Base-by-base conservation (phyloP, 2,797 vertebrate genomes). In the Peromyscus nudipes region DNA sequence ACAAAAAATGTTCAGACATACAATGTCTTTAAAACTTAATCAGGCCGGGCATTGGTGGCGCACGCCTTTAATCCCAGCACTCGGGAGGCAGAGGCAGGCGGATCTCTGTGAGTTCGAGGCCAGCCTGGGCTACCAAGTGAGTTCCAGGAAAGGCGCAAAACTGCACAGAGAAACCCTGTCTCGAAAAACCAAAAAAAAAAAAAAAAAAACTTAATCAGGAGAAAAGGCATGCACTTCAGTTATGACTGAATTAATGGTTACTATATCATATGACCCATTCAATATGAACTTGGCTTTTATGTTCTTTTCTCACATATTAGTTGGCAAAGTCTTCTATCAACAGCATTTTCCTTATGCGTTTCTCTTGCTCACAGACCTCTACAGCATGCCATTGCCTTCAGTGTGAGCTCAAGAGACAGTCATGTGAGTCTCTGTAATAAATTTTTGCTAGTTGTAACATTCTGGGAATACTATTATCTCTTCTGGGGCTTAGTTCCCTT, bases 401-500 rank as follows among this genome's bases (percentile, higher is more conserved):
- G 6, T 65, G 12, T 23, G 16, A 75, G 10, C 8, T 94, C 60
- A 52, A 77, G 57, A 91, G 76, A 80, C 57, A 84, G 23, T 94
- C 46, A 65, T 87, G 29, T 77, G 25, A 21, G 11, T 94, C 23
- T 62, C 16, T 71, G 52, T 69, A 34, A 49, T 84, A 64, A 34
- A 6, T 94, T 91, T 57, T 91, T 92, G 46, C 62, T 83, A 79
- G n/a, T 29, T 87, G 10, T 97, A 49, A 93, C 80, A 82, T 31
- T 94, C 92, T 77, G 69, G 75, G 34, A 57, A 95, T 90, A 67
- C 64, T 82, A 13, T 94, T 92, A 89, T 94, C 89, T 90, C 57
- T 71, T 87, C 60, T 65, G 82, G 75, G 23, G 64, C 55, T 94
- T 34, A 75, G 34, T 79, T 95, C 92, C 52, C 13, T 84, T 94